Evolutionary conservation across 2,113 vertebrate species (phyloP).

Genomic region (Zosterops hypoxanthus): DNA sequence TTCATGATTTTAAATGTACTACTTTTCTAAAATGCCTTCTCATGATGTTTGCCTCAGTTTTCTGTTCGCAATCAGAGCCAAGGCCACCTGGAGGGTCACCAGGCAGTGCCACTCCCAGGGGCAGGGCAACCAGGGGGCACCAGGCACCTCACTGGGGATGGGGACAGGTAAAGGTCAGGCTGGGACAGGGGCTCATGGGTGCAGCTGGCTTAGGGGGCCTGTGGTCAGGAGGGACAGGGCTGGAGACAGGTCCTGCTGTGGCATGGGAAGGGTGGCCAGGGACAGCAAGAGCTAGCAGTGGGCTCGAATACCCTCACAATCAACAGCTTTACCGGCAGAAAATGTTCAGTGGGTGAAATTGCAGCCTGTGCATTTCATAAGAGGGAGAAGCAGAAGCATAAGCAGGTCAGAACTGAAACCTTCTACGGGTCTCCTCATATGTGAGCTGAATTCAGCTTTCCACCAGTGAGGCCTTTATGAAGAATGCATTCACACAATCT

Average conservation of each 20-base stretch:
- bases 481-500: not conserved
- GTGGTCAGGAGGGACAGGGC: not conserved
- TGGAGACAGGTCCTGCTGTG: not conserved
- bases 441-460: not conserved
- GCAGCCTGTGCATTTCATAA: not conserved
- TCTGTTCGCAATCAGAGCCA: not conserved
- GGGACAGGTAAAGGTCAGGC: not conserved
- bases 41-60: not conserved
- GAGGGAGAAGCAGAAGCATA: accelerated
- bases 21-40: not conserved
- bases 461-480: not conserved
- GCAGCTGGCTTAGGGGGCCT: accelerated
- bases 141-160: accelerated
- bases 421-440: not conserved
- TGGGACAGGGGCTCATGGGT: accelerated
- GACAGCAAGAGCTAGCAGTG: not conserved
- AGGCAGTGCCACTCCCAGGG: not conserved
- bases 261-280: accelerated
- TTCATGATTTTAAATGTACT: not conserved
- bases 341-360: not conserved
- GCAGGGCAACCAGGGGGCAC: accelerated
- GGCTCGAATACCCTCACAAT: accelerated
- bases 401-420: not conserved
- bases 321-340: not conserved
- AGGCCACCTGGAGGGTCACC: accelerated